Percentiles rank a stretch among this genome's conserved stretches.
Evolutionary conservation across 2,797 vertebrate species (phyloP).

Genomic region (Rhinoraja longicauda): DNA sequence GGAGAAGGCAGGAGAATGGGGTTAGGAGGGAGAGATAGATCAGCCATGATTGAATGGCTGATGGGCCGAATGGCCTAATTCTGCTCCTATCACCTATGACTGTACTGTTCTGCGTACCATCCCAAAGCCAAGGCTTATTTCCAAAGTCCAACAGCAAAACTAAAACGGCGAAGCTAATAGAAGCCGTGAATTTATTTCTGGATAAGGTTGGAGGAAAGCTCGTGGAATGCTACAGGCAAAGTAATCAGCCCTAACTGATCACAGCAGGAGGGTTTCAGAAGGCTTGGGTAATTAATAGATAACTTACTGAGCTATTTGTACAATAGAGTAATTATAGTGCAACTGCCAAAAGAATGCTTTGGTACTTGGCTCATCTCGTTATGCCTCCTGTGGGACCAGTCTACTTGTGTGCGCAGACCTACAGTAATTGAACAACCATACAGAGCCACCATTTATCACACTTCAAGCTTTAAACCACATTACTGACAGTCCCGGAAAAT

Average conservation of each 20-base stretch:
- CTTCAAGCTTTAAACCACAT: conserved; percentile 24
- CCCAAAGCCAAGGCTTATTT: not conserved
- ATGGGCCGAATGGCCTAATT: no score
- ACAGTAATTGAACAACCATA: conserved; percentile 10
- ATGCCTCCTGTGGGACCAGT: conserved; percentile 35
- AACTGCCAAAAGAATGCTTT: conserved; percentile 37
- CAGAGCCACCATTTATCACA: not conserved
- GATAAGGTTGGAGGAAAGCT: conserved; percentile 21
- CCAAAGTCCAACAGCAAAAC: not conserved
- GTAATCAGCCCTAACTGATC: conserved; percentile 37
- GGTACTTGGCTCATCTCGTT: conserved; percentile 38
- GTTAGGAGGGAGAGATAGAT: no score
- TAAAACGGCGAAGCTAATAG: not conserved
- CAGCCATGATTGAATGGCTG: no score
- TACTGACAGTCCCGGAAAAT: not conserved
- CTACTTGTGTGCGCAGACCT: conserved; percentile 10
- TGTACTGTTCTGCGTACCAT: not conserved
- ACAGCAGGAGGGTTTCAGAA: conserved; percentile 42
- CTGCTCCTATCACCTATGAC: no score
- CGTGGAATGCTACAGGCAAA: conserved; percentile 32
- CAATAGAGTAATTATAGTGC: conserved; percentile 45
- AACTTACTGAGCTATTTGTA: conserved; percentile 45
- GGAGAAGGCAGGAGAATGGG: no score
- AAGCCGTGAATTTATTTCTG: conserved; percentile 22
- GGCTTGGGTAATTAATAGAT: conserved; percentile 45